Conservation (phyloP, 2,797 vertebrate genomes). For the Sebastes trivittatus region DNA sequence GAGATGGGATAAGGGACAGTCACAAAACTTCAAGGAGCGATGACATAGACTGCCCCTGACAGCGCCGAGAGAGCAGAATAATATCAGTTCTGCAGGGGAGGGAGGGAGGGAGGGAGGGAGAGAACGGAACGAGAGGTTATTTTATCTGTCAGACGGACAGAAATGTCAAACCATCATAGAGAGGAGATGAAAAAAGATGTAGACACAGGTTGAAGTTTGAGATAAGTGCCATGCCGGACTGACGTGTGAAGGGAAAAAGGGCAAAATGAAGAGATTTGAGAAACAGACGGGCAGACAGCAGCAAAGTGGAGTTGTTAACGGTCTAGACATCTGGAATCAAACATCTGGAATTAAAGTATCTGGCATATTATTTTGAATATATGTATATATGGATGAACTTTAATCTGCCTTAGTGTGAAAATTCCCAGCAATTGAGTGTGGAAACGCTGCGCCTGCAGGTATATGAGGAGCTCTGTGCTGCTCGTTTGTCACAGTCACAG, state of each 20-base stretch:
- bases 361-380: not conserved
- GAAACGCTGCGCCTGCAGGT: not conserved
- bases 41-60: slow-evolving; percentile 56
- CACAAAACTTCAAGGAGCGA: slow-evolving; percentile 44
- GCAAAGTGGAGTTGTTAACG: not conserved
- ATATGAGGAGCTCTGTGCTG: not conserved
- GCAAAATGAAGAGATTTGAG: not conserved
- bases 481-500: slow-evolving; percentile 50
- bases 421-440: slow-evolving; percentile 17
- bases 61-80: slow-evolving; percentile 33
- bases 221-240: slow-evolving; percentile 45
- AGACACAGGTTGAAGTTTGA: slow-evolving; percentile 45
- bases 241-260: not conserved
- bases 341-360: slow-evolving; percentile 53
- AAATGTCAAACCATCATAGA: slow-evolving; percentile 46
- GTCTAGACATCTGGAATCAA: slow-evolving; percentile 46
- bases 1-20: slow-evolving; percentile 15
- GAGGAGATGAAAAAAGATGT: slow-evolving; percentile 11
- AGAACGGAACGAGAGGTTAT: slow-evolving; percentile 20
- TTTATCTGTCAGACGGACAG: slow-evolving; percentile 54
- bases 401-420: slow-evolving; percentile 7
- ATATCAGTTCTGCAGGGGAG: slow-evolving; percentile 31
- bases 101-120: slow-evolving; percentile 4
- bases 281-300: slow-evolving; percentile 10
- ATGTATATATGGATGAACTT: not conserved